A percentile compares a stretch with the other conserved stretches of the same genome.
Evolutionary conservation across 2,797 vertebrate genomes (phyloP).

Genomic region (Danio jaintianensis): DNA sequence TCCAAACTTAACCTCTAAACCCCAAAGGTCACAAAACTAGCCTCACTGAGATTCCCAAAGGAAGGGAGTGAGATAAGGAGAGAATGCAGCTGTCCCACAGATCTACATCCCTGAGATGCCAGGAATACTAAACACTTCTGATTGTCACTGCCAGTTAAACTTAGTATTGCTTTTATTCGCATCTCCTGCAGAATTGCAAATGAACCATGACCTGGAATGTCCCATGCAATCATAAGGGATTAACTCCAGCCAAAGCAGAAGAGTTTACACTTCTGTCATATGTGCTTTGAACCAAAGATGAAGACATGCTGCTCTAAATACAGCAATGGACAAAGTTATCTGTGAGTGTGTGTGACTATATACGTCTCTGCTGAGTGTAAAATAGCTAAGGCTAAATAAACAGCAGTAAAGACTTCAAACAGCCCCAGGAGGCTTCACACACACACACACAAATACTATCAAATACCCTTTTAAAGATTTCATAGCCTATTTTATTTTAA

Average conservation of each 20-base stretch:
- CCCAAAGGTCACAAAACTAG: constrained; percentile 1
- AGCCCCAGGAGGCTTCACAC: constrained; percentile 5
- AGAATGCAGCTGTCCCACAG: constrained; percentile 47
- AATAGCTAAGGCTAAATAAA: constrained; percentile 45
- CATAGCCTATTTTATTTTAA: background rate
- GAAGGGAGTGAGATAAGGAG: constrained; percentile 7
- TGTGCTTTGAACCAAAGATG: constrained; percentile 16
- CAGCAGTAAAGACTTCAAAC: constrained; percentile 49
- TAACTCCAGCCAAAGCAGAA: constrained; percentile 33
- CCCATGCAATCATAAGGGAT: constrained; percentile 38
- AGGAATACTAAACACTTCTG: constrained; percentile 52
- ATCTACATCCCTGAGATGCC: constrained; percentile 48
- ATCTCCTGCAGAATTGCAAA: background rate
- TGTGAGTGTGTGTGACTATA: constrained; percentile 13
- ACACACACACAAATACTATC: background rate
- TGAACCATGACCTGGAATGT: constrained; percentile 57
- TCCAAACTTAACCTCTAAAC: constrained; percentile 16
- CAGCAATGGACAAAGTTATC: constrained; percentile 4
- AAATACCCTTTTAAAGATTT: background rate
- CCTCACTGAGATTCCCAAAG: constrained; percentile 9
- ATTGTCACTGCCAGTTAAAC: constrained; percentile 31
- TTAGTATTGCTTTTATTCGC: constrained; percentile 19
- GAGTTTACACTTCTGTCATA: background rate
- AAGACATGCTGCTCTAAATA: constrained; percentile 29
- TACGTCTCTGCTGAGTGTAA: constrained; percentile 8